These are phyloP conservation scores for Lepidochrysops patricia DNA, from an alignment of 2,888 invertebrate genomes.

Conservation along the genomic window DNA sequence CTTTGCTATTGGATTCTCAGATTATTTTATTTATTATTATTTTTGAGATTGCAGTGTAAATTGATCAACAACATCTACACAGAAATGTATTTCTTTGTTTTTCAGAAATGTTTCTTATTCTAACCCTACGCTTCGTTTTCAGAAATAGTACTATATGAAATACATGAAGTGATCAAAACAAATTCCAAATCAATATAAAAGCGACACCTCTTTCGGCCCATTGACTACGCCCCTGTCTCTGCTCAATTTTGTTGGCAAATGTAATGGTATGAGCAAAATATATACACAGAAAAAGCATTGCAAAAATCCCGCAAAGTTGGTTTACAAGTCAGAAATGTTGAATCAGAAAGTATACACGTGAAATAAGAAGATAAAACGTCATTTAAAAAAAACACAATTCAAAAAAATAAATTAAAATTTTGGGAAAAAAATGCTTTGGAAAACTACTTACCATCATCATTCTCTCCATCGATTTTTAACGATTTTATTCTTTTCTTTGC, in stretches of 20 bases:
- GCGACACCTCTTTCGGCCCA: background rate
- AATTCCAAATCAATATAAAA: background rate
- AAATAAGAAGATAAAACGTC: constrained; percentile 24
- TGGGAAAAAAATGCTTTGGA: constrained; percentile 6
- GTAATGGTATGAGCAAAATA: background rate
- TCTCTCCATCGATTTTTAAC: constrained; percentile 64
- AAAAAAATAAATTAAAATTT: background rate
- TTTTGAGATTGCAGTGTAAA: too few species aligned
- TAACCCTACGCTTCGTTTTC: too few species aligned
- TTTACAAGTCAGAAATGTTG: constrained; percentile 22
- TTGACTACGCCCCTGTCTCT: background rate
- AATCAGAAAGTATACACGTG: constrained; percentile 5
- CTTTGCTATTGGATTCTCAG: too few species aligned
- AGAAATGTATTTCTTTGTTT: too few species aligned
- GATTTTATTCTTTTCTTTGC: constrained; percentile 64
- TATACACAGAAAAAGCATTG: constrained; percentile 10
- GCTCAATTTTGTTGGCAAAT: background rate
- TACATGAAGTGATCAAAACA: background rate
- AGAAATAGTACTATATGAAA: background rate
- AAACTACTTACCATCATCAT: constrained; percentile 62
- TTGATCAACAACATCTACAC: too few species aligned
- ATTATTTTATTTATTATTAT: too few species aligned
- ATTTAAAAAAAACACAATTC: constrained; percentile 13
- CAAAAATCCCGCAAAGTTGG: constrained; percentile 61
- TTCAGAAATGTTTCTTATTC: too few species aligned